Conservation (phyloP, 2,797 vertebrate species). For the Florisuga fusca region DNA sequence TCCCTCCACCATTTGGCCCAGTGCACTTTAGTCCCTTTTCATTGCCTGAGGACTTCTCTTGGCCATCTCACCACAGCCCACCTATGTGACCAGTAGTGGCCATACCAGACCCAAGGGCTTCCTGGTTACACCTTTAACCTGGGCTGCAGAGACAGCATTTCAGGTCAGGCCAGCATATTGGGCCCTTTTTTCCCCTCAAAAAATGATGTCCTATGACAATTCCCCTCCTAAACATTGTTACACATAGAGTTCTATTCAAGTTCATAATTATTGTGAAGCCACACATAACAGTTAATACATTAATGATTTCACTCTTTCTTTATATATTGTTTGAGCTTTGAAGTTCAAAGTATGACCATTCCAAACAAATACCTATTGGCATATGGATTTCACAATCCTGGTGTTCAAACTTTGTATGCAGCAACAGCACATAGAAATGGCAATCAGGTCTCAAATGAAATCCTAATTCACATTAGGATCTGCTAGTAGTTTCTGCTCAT, state of each 20-base stretch:
- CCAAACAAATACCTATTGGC: background rate
- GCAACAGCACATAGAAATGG: background rate
- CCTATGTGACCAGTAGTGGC: too few relatives aligned
- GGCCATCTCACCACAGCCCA: too few relatives aligned
- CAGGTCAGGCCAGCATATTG: too few relatives aligned
- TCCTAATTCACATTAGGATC: background rate
- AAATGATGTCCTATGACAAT: too few relatives aligned
- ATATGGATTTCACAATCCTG: accelerated
- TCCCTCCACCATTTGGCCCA: too few relatives aligned
- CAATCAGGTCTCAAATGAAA: background rate
- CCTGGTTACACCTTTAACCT: too few relatives aligned
- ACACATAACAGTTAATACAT: background rate
- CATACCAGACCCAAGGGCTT: too few relatives aligned
- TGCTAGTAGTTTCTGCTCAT: background rate
- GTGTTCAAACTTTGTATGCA: background rate
- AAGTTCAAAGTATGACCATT: background rate
- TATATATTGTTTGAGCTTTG: background rate
- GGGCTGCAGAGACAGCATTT: too few relatives aligned
- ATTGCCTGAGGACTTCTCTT: too few relatives aligned
- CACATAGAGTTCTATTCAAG: background rate
- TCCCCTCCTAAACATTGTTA: background rate
- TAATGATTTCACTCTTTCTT: background rate
- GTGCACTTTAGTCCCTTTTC: too few relatives aligned
- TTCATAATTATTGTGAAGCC: background rate
- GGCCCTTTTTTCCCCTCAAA: too few relatives aligned